Percentiles rank a stretch among this genome's conserved stretches.
Conservation (phyloP, 2,113 vertebrate species). For the Passer domesticus region DNA sequence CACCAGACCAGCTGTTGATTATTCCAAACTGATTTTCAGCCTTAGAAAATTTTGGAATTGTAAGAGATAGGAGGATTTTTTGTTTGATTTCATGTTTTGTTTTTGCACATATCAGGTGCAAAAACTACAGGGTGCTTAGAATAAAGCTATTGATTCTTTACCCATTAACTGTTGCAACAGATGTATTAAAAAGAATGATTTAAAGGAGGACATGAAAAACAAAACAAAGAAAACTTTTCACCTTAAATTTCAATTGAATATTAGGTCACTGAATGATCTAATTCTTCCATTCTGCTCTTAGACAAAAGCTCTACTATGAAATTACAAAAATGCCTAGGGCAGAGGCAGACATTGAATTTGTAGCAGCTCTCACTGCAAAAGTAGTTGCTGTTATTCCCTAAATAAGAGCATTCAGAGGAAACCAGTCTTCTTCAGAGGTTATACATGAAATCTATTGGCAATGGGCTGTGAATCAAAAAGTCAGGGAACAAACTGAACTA, state of each 20-base stretch:
- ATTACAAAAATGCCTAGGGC: neutral
- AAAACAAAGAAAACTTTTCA: neutral
- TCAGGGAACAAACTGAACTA: neutral
- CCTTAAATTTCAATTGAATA: neutral
- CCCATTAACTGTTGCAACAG: neutral
- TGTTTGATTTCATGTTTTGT: neutral
- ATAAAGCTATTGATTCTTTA: neutral
- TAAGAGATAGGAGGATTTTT: neutral
- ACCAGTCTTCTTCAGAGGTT: neutral
- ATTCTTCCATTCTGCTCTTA: neutral
- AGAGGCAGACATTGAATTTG: neutral
- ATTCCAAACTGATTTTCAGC: neutral
- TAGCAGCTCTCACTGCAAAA: neutral
- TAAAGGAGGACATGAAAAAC: neutral
- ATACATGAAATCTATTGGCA: neutral
- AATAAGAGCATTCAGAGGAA: neutral
- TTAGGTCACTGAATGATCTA: neutral
- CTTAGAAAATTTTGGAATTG: neutral
- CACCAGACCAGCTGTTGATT: neutral
- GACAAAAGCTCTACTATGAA: neutral
- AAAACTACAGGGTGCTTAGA: neutral
- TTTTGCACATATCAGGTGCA: neutral
- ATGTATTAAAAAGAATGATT: neutral
- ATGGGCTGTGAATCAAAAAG: neutral
- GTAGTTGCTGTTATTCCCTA: neutral